Evolutionary conservation across 2,888 invertebrate genomes (phyloP).

Genomic region (Macrophya annulata): DNA sequence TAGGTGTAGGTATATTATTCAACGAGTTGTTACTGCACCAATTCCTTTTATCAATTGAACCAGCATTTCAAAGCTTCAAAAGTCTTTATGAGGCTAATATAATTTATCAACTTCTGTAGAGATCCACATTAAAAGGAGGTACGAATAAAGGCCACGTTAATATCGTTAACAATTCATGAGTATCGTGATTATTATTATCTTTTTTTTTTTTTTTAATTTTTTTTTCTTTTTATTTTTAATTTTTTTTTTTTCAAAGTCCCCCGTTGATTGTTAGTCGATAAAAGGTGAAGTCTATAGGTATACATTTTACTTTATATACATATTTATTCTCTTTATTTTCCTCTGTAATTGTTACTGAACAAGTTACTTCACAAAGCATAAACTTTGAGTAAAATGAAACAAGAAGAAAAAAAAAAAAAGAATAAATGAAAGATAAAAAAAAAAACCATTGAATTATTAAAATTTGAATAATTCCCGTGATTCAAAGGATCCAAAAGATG

Average conservation of each 20-base stretch:
- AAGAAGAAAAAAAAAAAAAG: too few species aligned
- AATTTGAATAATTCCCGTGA: background rate
- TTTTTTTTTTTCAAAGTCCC: background rate
- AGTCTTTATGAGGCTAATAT: constrained; percentile 33
- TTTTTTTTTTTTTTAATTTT: background rate
- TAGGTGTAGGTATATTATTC: background rate
- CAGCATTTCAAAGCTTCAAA: constrained; percentile 12
- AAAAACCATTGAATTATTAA: background rate
- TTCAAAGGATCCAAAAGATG: background rate
- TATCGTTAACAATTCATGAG: constrained; percentile 27
- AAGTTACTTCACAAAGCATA: background rate
- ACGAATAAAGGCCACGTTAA: background rate
- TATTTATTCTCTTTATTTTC: background rate
- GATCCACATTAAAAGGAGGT: background rate
- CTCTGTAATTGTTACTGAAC: background rate
- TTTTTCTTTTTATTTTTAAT: background rate
- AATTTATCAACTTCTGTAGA: constrained; percentile 34
- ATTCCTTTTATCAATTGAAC: constrained; percentile 18
- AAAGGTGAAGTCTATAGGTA: background rate
- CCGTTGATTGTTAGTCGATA: constrained; percentile 9
- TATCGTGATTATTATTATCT: background rate
- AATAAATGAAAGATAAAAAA: background rate
- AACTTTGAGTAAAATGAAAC: background rate
- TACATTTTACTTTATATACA: background rate
- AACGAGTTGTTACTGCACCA: background rate